A percentile compares a stretch with the other conserved stretches of the same genome.
These are phyloP conservation scores for Hormaphis cornu DNA, from an alignment of 1,140 invertebrate genomes.

Conservation along the genomic window DNA sequence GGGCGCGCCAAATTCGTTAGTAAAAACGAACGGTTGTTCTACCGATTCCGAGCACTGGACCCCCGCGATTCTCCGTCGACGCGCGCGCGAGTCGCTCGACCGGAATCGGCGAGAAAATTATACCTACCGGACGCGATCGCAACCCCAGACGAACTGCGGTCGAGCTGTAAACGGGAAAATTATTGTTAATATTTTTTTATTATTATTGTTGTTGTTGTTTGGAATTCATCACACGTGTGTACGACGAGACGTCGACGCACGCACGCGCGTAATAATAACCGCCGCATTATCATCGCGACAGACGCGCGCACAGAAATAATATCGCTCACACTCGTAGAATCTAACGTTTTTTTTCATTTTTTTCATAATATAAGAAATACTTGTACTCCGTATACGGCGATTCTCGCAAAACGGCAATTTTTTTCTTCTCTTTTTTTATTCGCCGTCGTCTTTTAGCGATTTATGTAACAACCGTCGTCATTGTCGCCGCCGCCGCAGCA, in stretches of 20 bases:
- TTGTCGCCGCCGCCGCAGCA: background rate
- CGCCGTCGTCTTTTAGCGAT: background rate
- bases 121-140: background rate
- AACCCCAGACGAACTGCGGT: background rate
- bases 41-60: no score
- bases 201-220: background rate
- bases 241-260: background rate
- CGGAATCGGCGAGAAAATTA: background rate
- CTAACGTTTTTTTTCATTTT: no score
- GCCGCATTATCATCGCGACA: no score
- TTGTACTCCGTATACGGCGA: conserved; percentile 15
- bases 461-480: background rate
- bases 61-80: no score
- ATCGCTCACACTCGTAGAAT: no score
- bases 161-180: background rate
- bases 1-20: no score
- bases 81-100: background rate
- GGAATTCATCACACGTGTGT: conserved; percentile 15
- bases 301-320: no score
- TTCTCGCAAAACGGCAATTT: background rate
- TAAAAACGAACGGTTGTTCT: no score
- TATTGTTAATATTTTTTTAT: background rate
- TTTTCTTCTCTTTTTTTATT: background rate
- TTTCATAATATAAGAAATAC: no score
- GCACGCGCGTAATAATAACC: conserved; percentile 9